Percentiles rank a stretch among this genome's conserved stretches.
These are phyloP conservation scores for Drosophila fuyamai DNA, from an alignment of 1,140 invertebrate genomes.

Conservation along the genomic window DNA sequence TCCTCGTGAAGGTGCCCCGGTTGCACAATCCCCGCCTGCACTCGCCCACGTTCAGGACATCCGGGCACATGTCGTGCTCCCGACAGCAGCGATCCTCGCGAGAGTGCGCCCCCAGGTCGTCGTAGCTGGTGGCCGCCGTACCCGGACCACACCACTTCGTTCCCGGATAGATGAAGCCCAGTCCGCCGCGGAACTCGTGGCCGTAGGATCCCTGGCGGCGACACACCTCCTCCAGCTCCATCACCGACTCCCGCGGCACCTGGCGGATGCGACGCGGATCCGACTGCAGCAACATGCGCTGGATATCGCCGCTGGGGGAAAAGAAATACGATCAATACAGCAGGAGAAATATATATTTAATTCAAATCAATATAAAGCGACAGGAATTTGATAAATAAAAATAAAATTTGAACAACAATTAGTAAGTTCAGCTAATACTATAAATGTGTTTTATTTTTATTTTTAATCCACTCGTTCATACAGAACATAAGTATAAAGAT, in stretches of 20 bases:
- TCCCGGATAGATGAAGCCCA: constrained; percentile 86
- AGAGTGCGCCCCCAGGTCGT: constrained; percentile 88
- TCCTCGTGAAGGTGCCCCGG: constrained; percentile 88
- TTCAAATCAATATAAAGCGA: no score
- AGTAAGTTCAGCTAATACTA: no score
- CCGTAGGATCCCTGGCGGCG: constrained; percentile 83
- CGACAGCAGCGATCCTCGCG: constrained; percentile 91
- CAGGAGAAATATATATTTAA: no score
- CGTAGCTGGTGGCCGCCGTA: constrained; percentile 87
- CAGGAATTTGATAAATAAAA: no score
- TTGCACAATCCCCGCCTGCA: constrained; percentile 89
- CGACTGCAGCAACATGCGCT: constrained; percentile 87
- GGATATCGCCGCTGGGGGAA: constrained; percentile 86
- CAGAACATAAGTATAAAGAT: no score
- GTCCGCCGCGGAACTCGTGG: constrained; percentile 83
- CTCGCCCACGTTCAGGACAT: constrained; percentile 86
- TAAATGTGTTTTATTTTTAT: no score
- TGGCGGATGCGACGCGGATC: constrained; percentile 87
- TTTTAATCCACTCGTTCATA: no score
- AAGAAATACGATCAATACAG: no score
- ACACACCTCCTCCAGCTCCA: constrained; percentile 87
- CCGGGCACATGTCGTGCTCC: constrained; percentile 91
- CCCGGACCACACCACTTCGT: constrained; percentile 92
- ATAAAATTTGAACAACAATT: no score
- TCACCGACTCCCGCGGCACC: constrained; percentile 87